These are phyloP conservation scores for Macroglossus sobrinus DNA, from an alignment of 2,113 vertebrate genomes.

Conservation along the genomic window DNA sequence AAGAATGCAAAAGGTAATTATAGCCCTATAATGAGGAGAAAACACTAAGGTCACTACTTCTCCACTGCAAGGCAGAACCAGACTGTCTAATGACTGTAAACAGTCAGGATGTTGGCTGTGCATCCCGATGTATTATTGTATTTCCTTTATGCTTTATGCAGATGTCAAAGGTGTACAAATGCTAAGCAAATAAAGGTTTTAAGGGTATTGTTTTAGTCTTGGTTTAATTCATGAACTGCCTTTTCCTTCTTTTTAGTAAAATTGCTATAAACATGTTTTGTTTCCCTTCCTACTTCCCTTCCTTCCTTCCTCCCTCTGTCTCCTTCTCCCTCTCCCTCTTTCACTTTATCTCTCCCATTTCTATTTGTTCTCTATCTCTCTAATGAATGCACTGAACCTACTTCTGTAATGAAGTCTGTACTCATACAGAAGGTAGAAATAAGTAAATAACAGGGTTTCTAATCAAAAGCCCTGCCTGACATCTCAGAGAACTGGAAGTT, in stretches of 20 bases:
- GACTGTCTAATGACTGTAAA: background rate
- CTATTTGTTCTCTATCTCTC: background rate
- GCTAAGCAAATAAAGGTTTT: background rate
- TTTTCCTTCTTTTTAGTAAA: background rate
- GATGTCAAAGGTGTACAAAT: background rate
- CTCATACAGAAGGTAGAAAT: background rate
- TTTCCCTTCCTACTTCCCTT: background rate
- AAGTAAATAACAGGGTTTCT: background rate
- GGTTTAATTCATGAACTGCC: background rate
- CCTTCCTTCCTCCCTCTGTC: background rate
- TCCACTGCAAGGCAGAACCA: background rate
- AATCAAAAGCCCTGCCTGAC: constrained; percentile 5
- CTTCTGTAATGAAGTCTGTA: constrained; percentile 15
- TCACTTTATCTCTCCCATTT: background rate
- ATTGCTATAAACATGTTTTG: background rate
- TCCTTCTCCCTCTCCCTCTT: background rate
- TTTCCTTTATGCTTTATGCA: background rate
- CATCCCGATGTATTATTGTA: background rate
- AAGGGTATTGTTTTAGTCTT: background rate
- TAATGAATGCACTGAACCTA: constrained; percentile 8
- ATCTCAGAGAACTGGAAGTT: background rate
- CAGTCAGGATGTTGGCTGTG: background rate
- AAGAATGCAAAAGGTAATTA: constrained; percentile 4
- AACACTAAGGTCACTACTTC: background rate
- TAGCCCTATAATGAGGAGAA: background rate